Evolutionary conservation across 1,140 invertebrate genomes (phyloP), one percentile per base, ranked within the genome.

Genomic region (Doryteuthis pealeii): DNA sequence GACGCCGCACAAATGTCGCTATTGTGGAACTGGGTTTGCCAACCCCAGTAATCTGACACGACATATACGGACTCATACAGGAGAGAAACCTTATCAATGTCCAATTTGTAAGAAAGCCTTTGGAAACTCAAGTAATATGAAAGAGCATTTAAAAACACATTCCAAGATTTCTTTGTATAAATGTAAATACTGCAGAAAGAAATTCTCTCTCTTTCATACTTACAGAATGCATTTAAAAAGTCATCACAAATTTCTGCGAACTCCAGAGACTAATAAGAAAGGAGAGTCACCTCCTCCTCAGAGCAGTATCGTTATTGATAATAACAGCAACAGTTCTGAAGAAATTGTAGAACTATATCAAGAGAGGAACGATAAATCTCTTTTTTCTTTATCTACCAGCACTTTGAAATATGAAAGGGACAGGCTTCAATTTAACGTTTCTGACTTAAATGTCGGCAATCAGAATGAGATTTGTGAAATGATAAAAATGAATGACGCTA

Each of bases 1-100:
- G 89, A 92, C 97, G 78, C 97, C 97, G 49, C 99, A 69, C 78
- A 89, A 87, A 74, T 90, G 89, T 70, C 88, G 89, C 76, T 80
- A 89, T 3, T 90, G 89, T 79, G 78, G 86, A 0, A 89, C 89
- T 76, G 81, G 85, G 31, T 86, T 86, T 43, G 83, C 85, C 28
- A 88, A 88, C 68, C 84, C 86, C 14, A 87, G 86, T 65, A 88
- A 90, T 75, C 82, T 90, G 35, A 90, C 90, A 58, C 90, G 90
- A 76, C 92, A 93, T 83, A 89, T 91, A 77, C 82, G 92, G 28
- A 92, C 91, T 70, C 92, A 93, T 82, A 91, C 90, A 30, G 90
- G 91, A n/a, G 90, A 90, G 75, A 90, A 90, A 65, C 91, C 91
- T 8, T 93, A 91, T 79, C 89, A 91, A 58, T 93, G 92, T 81